Evolutionary conservation across 92 coral and sea anemone species (phyloP), one percentile per base, ranked within the genome.

Genomic region (Porites rus): DNA sequence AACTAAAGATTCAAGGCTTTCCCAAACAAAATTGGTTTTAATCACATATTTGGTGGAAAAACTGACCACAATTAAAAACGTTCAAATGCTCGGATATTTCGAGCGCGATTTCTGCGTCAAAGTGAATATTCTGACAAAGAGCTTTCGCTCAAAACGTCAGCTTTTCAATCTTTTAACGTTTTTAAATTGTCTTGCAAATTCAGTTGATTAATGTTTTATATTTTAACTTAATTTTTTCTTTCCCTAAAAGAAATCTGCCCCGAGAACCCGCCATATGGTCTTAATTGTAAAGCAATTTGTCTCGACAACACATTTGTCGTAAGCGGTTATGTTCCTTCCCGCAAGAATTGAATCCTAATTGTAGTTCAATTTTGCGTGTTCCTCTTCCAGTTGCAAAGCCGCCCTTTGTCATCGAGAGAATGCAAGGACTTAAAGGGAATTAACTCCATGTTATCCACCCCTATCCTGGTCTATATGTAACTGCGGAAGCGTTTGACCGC

Each of bases 401-500:
- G 38, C 11, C 7, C 17, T 20, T 62, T 74, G 78, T 74, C 78
- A 74, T 74, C 78, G 64, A 52, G 54, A 20, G 21, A 16, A 19
- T 38, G 4, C 46, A 38, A 38, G 46, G 46, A 38, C 46, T 38
- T 38, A 24, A 51, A 19, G n/a, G 8, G 21, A 51, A 53, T 52
- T 74, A 53, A 74, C 63, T 52, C 1, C 20, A 17, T 19, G 53
- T 74, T 74, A 53, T 74, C 78, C 63, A 74, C 51, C 17, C 46
- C 54, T 53, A 54, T 52, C 77, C 59, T 14, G 43, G 16, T 17
- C 76, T 24, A 72, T 72, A 9, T 18, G 43, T 52, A 6, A 12
- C 12, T 7, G 31, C 10, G 60, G 20, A 52, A 73, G 19, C 66
- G 66, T 62, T 62, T 62, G 18, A 62, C 66, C 22, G 66, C 21